phyloP scores from a whole-genome alignment of 2,888 invertebrate species.

The Trilocha varians region DNA sequence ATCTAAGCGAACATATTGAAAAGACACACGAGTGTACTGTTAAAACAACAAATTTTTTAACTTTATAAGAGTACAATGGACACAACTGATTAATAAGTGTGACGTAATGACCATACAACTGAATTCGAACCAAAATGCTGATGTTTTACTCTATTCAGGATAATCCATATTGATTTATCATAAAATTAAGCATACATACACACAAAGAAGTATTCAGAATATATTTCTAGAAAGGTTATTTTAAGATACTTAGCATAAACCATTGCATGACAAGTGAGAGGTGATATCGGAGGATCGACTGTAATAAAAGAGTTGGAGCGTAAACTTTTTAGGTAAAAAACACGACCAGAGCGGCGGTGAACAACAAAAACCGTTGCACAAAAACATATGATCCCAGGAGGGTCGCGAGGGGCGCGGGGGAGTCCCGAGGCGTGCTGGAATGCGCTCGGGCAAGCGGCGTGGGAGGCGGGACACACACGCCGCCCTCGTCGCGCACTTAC shows the following conservation, averaged over 20 bases:
- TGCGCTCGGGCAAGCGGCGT: constrained; percentile 69
- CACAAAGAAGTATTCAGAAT: no score
- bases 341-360: constrained; percentile 62
- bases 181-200: no score
- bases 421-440: constrained; percentile 69
- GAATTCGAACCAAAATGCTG: no score
- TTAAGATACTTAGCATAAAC: no score
- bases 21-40: background rate
- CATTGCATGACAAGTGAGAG: constrained; percentile 25
- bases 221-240: no score
- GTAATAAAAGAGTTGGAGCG: constrained; percentile 66
- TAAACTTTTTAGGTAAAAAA: constrained; percentile 50
- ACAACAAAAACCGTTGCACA: constrained; percentile 74
- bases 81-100: no score
- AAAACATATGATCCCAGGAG: constrained; percentile 73
- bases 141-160: no score
- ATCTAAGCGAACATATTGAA: constrained; percentile 16
- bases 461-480: constrained; percentile 66
- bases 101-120: no score
- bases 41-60: no score
- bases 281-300: constrained; percentile 55
- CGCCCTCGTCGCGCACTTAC: constrained; percentile 32
- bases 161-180: no score
- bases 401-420: constrained; percentile 47
- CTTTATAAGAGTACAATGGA: no score